These are phyloP conservation scores for Trinorchestia longiramus DNA, from an alignment of 1,140 invertebrate species.

Conservation along the genomic window DNA sequence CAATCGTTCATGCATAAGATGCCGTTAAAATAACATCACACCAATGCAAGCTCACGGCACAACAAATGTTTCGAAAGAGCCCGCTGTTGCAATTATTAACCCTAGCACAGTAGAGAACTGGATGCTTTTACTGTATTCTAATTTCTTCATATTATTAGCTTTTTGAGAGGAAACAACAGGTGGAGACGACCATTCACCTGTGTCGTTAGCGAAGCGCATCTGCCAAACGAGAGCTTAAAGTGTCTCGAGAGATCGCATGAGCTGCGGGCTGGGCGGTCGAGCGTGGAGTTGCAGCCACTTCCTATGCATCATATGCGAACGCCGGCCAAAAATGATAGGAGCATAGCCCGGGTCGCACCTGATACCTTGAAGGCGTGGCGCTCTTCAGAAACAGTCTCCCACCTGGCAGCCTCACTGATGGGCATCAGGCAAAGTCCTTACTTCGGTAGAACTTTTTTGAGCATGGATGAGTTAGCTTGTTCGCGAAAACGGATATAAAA, in stretches of 20 bases:
- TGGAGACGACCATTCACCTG: not conserved
- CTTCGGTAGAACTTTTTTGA: not conserved
- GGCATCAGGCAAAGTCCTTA: not conserved
- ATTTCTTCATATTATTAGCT: not conserved
- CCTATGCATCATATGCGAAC: conserved; percentile 33
- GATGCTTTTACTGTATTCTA: not conserved
- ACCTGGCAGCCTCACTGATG: not conserved
- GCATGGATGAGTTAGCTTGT: not conserved
- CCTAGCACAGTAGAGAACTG: not conserved
- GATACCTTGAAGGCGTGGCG: not conserved
- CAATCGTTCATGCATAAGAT: not conserved
- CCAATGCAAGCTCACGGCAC: not conserved
- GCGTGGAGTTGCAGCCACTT: not conserved
- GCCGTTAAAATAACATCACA: not conserved
- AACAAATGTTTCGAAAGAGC: not conserved
- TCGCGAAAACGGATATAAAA: not conserved
- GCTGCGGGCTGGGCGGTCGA: too few relatives aligned
- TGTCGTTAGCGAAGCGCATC: not conserved
- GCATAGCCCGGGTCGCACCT: not conserved
- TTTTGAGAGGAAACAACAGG: not conserved
- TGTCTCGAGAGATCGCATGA: not conserved
- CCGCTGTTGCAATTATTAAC: not conserved
- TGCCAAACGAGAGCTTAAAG: not conserved
- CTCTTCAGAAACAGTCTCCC: not conserved
- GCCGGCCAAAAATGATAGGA: not conserved